Percentiles rank a stretch among this genome's conserved stretches.
Conservation (phyloP, 2,888 invertebrate species). For the Phrixothrix hirtus region DNA sequence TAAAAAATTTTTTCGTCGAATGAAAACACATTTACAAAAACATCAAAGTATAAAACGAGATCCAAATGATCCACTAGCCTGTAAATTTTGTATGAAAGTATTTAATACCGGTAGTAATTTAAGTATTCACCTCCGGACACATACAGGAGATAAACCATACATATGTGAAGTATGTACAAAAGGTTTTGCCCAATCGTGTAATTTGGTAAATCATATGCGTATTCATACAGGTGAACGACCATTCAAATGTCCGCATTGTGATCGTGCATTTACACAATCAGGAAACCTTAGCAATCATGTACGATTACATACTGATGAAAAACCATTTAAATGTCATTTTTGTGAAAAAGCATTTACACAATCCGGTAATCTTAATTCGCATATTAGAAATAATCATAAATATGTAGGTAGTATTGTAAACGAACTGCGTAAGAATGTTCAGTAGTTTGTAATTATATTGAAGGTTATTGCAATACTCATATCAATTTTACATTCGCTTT, state of each 20-base stretch:
- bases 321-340: constrained; percentile 55
- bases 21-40: constrained; percentile 57
- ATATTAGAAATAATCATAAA: constrained; percentile 54
- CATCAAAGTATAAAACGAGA: constrained; percentile 46
- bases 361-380: constrained; percentile 54
- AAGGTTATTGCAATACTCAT: constrained; percentile 26
- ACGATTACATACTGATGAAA: constrained; percentile 53
- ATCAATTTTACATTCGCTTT: constrained; percentile 27
- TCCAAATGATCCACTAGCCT: constrained; percentile 44
- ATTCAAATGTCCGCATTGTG: constrained; percentile 55
- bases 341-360: constrained; percentile 55
- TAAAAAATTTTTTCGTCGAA: constrained; percentile 53
- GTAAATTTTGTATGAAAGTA: constrained; percentile 45
- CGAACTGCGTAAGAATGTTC: constrained; percentile 15
- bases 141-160: constrained; percentile 52
- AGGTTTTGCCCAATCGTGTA: constrained; percentile 53
- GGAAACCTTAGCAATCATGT: constrained; percentile 55
- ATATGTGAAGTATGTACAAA: constrained; percentile 52
- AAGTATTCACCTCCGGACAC: constrained; percentile 52
- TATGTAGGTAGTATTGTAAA: constrained; percentile 23
- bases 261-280: constrained; percentile 54
- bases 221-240: constrained; percentile 55
- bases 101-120: constrained; percentile 52
- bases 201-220: constrained; percentile 53
- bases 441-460: constrained; percentile 15